Evolutionary conservation across 2,113 vertebrate genomes (phyloP).

Genomic region (Oenanthe oenanthe): DNA sequence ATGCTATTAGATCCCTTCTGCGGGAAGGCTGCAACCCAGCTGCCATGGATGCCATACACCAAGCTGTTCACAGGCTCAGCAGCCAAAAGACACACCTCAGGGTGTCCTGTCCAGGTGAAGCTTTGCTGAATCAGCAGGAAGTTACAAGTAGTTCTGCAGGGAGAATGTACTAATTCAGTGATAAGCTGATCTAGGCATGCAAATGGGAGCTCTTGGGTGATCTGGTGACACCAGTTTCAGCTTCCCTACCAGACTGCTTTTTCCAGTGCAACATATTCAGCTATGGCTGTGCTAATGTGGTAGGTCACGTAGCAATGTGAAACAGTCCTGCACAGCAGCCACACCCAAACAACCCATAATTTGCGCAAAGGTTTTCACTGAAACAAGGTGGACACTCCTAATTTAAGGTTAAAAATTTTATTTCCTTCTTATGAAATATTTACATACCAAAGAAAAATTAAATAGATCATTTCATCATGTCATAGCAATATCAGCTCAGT

Average conservation of each 20-base stretch:
- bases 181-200: not conserved
- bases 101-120: fast-evolving
- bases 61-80: fast-evolving
- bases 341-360: not conserved
- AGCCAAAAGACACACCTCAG: not conserved
- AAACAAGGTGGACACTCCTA: not conserved
- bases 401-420: not conserved
- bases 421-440: not conserved
- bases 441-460: not conserved
- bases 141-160: not conserved
- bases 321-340: not conserved
- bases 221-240: not conserved
- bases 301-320: not conserved
- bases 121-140: not conserved
- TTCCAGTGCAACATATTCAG: not conserved
- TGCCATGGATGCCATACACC: not conserved
- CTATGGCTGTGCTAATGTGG: not conserved
- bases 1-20: not conserved
- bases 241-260: not conserved
- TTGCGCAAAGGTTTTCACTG: not conserved
- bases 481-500: not conserved
- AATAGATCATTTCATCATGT: not conserved
- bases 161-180: not conserved
- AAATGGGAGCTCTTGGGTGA: not conserved
- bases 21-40: not conserved